phyloP scores from a whole-genome alignment of 2,888 invertebrate species.

The Chrysopilus asiliformis region DNA sequence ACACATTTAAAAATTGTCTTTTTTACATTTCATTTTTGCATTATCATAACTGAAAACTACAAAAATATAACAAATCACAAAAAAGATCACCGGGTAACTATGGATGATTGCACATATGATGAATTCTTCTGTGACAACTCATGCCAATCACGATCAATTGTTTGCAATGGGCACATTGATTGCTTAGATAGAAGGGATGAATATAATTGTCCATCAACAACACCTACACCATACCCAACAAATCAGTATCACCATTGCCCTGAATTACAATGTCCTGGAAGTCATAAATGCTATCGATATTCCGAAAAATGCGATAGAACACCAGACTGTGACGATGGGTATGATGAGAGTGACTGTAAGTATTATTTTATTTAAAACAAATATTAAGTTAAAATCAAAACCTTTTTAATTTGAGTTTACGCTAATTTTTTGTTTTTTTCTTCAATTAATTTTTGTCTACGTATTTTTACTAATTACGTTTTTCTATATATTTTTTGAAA shows the following conservation, averaged over 20 bases:
- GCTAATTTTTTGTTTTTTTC: too few relatives aligned
- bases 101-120: slow-evolving; percentile 27
- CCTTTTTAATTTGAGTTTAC: too few relatives aligned
- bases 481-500: not conserved
- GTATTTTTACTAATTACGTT: not conserved
- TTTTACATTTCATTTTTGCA: too few relatives aligned
- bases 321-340: slow-evolving; percentile 43
- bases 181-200: slow-evolving; percentile 53
- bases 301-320: slow-evolving; percentile 42
- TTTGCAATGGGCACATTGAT: slow-evolving; percentile 47
- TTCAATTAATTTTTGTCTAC: too few relatives aligned
- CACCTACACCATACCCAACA: slow-evolving; percentile 6
- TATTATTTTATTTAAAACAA: slow-evolving; percentile 9
- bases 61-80: too few relatives aligned
- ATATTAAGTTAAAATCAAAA: too few relatives aligned
- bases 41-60: too few relatives aligned
- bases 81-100: not conserved
- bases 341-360: slow-evolving; percentile 46
- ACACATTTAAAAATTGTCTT: too few relatives aligned
- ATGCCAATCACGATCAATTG: slow-evolving; percentile 45
- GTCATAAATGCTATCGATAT: slow-evolving; percentile 37
- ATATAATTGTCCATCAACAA: slow-evolving; percentile 21
- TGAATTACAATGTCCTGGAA: slow-evolving; percentile 41
- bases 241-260: slow-evolving; percentile 31
- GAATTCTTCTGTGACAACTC: slow-evolving; percentile 45